Percentiles rank a stretch among this genome's conserved stretches.
These are phyloP conservation scores for Piliocolobus tephrosceles DNA, from an alignment of 2,113 vertebrate species.

Conservation along the genomic window DNA sequence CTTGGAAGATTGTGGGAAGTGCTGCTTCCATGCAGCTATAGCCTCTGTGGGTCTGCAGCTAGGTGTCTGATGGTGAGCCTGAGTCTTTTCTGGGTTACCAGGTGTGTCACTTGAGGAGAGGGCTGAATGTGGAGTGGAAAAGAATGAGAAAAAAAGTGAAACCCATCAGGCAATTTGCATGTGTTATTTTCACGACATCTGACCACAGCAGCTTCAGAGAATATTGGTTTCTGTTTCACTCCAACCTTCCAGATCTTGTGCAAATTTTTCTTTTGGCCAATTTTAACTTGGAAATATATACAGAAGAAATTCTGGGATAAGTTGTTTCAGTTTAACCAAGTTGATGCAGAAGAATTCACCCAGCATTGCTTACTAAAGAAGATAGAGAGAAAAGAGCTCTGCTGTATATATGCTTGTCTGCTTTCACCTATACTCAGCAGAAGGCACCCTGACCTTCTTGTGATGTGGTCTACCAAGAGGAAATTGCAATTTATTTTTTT, in stretches of 20 bases:
- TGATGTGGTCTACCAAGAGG: background rate
- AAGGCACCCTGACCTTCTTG: background rate
- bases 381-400: background rate
- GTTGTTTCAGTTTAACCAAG: background rate
- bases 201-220: background rate
- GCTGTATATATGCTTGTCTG: background rate
- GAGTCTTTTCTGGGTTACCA: background rate
- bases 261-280: background rate
- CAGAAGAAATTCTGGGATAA: background rate
- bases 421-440: background rate
- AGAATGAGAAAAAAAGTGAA: background rate
- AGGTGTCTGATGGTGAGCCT: background rate
- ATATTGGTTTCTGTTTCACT: background rate
- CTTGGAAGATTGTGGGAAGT: too few relatives aligned
- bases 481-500: background rate
- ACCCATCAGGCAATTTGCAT: fast-evolving
- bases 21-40: background rate
- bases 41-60: background rate
- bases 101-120: background rate
- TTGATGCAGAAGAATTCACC: background rate
- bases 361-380: background rate
- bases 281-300: background rate
- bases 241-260: background rate
- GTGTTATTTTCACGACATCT: too few relatives aligned
- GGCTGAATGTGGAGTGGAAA: background rate